Percentiles rank a stretch among this genome's conserved stretches.
These are phyloP conservation scores for Halcyon senegalensis DNA, from an alignment of 2,113 vertebrate species.

Conservation along the genomic window DNA sequence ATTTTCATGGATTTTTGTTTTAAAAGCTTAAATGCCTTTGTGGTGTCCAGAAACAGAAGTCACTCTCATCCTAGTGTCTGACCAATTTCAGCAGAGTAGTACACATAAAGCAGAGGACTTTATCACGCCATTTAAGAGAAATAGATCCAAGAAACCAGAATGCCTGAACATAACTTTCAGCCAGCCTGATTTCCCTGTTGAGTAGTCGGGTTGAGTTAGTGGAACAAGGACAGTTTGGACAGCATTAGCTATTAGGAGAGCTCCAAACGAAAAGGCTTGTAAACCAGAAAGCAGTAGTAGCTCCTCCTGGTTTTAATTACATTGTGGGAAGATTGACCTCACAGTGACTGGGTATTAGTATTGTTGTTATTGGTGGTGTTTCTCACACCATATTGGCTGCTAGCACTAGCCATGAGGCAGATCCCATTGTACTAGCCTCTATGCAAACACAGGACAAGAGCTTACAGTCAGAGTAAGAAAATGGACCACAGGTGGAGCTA, in stretches of 20 bases:
- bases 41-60: background rate
- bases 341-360: background rate
- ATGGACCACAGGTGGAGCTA: background rate
- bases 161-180: background rate
- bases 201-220: background rate
- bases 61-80: background rate
- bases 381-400: background rate
- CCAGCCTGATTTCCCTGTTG: background rate
- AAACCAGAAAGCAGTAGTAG: background rate
- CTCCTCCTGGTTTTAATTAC: background rate
- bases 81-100: background rate
- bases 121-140: background rate
- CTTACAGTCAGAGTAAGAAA: background rate
- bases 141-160: background rate
- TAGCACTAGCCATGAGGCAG: background rate
- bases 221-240: background rate
- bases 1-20: background rate
- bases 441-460: background rate
- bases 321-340: background rate
- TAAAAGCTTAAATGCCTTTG: background rate
- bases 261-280: background rate
- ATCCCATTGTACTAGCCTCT: background rate
- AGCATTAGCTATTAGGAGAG: background rate
- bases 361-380: background rate
- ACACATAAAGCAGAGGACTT: background rate